Base-by-base conservation (phyloP, 1,140 invertebrate genomes). In the Aporrectodea caliginosa region DNA sequence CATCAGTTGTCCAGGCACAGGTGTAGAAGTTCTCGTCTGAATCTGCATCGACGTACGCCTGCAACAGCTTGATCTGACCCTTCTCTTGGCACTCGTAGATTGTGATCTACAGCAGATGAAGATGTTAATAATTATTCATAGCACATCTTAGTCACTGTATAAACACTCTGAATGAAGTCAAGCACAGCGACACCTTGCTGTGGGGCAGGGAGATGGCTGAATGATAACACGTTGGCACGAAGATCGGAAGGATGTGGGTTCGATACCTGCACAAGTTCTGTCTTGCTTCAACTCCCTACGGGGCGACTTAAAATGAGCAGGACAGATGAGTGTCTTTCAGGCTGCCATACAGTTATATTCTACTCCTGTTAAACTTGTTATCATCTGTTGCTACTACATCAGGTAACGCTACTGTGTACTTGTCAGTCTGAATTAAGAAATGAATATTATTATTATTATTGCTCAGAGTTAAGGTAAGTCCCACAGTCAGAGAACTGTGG, bases 21-120 rank as follows among this genome's bases (percentile, higher is more conserved):
- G 95, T 97, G 86, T 98, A 98, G 88, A 96, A 98, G 85, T 94
- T 97, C 89, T 98, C 97, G 85, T 98, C 95, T 31, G 92, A 87
- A 92, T 93, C 84, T 32, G 31, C 32, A 90, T 98, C 97, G 16
- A 94, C 92, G 90, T 97, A 98, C 83, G 94, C 94, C 84, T 97
- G 95, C 0, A 96, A 87, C 22, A 98, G 88, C 84, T 94, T 94
- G 77, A 98, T 93, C 29, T 86, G 85, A 73, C 92, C 92, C 35
- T 91, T 58, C 32, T 84, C 91, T 80, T 92, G 90, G 86, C 95
- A 97, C 87, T 98, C 95, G 87, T 98, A 98, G 80, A 98, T 92
- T 35, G 95, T 95, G 12, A 89, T 85, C 88, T 89, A 81, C 12
- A 84, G 83, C 79, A 72, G 81, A 0, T 72, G 75, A 74, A 68